Base-by-base conservation (phyloP, 1,140 invertebrate genomes). In the Eurosta solidaginis region DNA sequence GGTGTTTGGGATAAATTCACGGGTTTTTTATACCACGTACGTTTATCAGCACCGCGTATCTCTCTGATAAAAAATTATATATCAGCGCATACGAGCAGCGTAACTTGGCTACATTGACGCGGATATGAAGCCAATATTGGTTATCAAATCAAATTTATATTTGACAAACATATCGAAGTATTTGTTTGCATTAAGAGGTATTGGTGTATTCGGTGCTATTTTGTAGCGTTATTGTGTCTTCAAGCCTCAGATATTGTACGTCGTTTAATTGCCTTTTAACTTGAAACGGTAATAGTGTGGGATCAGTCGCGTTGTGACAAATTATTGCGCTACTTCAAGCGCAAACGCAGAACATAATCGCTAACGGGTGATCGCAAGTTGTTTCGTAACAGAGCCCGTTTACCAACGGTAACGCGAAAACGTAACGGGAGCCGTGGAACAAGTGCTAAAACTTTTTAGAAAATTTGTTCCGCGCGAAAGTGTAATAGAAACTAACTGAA, bases 1-100 rank as follows among this genome's bases (percentile, higher is more conserved):
- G n/a, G n/a, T n/a, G n/a, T n/a, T n/a, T n/a, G n/a, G n/a, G n/a
- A n/a, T n/a, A n/a, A n/a, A n/a, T n/a, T n/a, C n/a, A n/a, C n/a
- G n/a, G n/a, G n/a, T n/a, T n/a, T n/a, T n/a, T n/a, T 3, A 9
- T 47, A 47, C 14, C 14, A n/a, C 36, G 29, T 33, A 20, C 29
- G 59, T 33, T 68, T 68, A 68, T 68, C 59, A 68, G 59, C 59
- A 40, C 9, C 5, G 17, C 59, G 33, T 68, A 68, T 68, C 59
- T 29, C n/a, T n/a, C n/a, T n/a, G n/a, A n/a, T n/a, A n/a, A n/a
- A n/a, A n/a, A n/a, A 2, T 20, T 29, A 36, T 29, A 68, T 68
- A 68, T 68, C 12, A 9, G n/a, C 59, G 33, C 59, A 68, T 68
- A 68, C 59, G 40, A 10, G 59, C 33, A 68, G 22, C n/a, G 33